Evolutionary conservation across 2,113 vertebrate species (phyloP), one percentile per base, ranked within the genome.

Genomic region (Brachyistius frenatus): DNA sequence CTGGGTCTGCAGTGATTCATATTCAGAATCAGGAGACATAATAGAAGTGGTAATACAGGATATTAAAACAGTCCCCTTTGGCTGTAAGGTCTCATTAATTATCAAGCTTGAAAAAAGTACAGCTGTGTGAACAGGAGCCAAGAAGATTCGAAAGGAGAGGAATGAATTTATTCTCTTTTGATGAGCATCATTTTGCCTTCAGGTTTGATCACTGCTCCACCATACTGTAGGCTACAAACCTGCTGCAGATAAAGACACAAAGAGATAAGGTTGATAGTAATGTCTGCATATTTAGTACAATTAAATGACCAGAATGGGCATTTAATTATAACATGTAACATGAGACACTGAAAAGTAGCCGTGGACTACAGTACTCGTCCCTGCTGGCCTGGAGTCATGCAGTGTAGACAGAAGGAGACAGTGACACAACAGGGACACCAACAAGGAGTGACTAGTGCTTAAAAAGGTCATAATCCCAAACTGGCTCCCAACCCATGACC

Each of bases 1-100:
- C 14, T 57, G 31, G 1, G 0, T 11, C 44, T 56, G 5, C 58
- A 64, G 32, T 36, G 50, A 7, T 63, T 77, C 36, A 32, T 31
- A 31, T 64, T 35, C 46, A 67, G 33, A 52, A 15, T 52, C 14
- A 60, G 14, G 58, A n/a, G 8, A 33, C 41, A 49, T 15, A 56
- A 66, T 5, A 68, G 11, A 56, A 31, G 44, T 54, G 4, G 9
- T 63, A 32, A 54, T 35, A 57, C 10, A 74, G 50, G 31, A 53
- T 72, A 75, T 58, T 53, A 47, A 63, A 57, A 63, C 5, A 54
- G 16, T 32, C 44, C 5, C 15, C 49, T 76, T 61, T 55, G 14
- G 41, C n/a, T 47, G 5, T 32, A 31, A 53, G 31, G 49, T 56
- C 39, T 66, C 5, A 49, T 11, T 78, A 55, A 69, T 62, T 64